phyloP scores from a whole-genome alignment of 2,888 invertebrate species.

The Drosophila suboccidentalis region DNA sequence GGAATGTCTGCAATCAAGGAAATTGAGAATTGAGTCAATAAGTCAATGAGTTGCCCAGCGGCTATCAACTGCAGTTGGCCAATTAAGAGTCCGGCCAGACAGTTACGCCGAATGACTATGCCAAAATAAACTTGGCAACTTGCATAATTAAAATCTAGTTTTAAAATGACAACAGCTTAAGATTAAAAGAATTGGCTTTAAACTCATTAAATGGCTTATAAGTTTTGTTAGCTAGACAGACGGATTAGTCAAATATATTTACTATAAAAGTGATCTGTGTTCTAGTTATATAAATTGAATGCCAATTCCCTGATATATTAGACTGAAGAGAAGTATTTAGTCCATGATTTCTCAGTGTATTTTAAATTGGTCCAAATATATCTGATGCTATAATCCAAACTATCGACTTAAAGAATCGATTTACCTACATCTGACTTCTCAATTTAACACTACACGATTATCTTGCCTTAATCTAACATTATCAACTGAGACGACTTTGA shows the following conservation, averaged over 20 bases:
- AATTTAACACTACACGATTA: background rate
- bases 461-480: background rate
- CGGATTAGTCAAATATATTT: background rate
- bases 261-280: too few species aligned
- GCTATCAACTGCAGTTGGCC: conserved; percentile 15
- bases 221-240: background rate
- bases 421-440: background rate
- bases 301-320: background rate
- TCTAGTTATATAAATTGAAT: background rate
- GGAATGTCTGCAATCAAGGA: conserved; percentile 79
- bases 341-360: too few species aligned
- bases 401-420: background rate
- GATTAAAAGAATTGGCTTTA: background rate
- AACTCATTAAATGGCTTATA: background rate
- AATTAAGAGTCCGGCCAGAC: conserved; percentile 28
- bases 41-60: conserved; percentile 15
- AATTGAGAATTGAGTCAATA: conserved; percentile 45
- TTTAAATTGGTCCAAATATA: too few species aligned
- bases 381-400: background rate
- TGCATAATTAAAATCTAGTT: conserved; percentile 17
- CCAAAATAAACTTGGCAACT: conserved; percentile 7
- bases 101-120: background rate
- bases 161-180: background rate
- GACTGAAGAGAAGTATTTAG: background rate
- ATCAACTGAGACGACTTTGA: background rate